Evolutionary conservation across 2,888 invertebrate species (phyloP), one percentile per base, ranked within the genome.

Genomic region (Cremastinae sp.): DNA sequence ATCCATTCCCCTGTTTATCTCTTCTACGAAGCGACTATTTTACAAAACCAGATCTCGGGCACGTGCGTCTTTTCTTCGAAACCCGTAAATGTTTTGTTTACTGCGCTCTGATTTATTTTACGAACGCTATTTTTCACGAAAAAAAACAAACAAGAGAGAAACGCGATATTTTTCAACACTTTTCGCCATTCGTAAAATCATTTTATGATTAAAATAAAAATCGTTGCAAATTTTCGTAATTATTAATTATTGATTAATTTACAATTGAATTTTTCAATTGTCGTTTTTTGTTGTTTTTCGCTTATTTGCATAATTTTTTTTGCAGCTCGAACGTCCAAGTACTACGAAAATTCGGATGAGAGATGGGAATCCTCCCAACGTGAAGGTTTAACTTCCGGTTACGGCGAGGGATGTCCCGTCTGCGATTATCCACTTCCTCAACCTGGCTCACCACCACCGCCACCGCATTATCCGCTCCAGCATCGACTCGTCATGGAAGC

Each of bases 391-490:
- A 59, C 73, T 14, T 65, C 47, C 47, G 65, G 41, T 5, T 41
- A 62, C 22, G 51, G 28, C 16, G 79, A 87, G 74, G 82, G 83
- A 59, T 88, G 88, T 75, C 85, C 88, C 20, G 76, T 87, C 58
- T 89, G 88, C 58, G 86, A 88, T 65, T 81, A 81, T 75, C 83
- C 84, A 58, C 78, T 89, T 28, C 85, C 88, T 9, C 82, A 79
- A 55, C 66, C 77, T 56, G 83, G 83, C n/a, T 81, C 80, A 8
- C 9, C 78, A 3, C 8, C 79, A 39, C 88, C 87, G 20, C 88
- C 88, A 2, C 88, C 88, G 1, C 87, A 89, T 79, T 89, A 88
- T 83, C 86, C 86, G 7, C 83, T 89, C 43, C 88, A 89, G 75
- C 87, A 88, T 78, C 84, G 84, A 8, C 80, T 87, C 0, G 82